Base-by-base conservation (phyloP, 2,888 invertebrate genomes). In the Arctia plantaginis region DNA sequence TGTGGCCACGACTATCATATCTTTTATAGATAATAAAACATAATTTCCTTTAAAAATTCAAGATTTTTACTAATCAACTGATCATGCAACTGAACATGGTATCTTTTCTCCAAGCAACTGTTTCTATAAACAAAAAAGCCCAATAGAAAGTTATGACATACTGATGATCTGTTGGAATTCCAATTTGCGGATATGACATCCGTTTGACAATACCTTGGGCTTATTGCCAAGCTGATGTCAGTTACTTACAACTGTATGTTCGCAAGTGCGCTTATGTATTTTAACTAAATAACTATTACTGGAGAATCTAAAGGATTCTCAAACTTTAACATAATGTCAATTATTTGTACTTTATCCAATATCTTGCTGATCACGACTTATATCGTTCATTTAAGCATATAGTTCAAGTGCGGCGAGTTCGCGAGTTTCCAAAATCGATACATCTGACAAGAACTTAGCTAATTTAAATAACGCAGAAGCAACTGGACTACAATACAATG, bases 201-300 rank as follows among this genome's bases (percentile, higher is more conserved):
- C 74, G 76, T 84, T 82, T 86, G 87, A 88, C 86, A 86, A 87
- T 89, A 90, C 91, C 91, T 91, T 93, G 93, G 93, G 90, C 78
- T 73, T 77, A 39, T 75, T 90, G 93, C 93, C 94, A 94, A 91
- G 87, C 84, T 86, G 82, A 81, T 83, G 81, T 79, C 85, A 87
- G 85, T 82, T 86, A 85, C 84, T 85, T 83, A 79, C 74, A 81
- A 78, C 35, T 59, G 15, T 62, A 27, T 62, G 30, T 62, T 30
- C 30, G 6, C 62, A 18, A 30, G 78, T 74, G 71, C 74, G 51
- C 33, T 81, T 79, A 76, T 82, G 78, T 81, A 82, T 75, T 76
- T 77, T 70, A 79, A 65, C 73, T 66, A 33, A 69, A 44, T 64
- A 23, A 44, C 41, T 69, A 15, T 59, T 27, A 27, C 27, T 59